These are phyloP conservation scores for Rissa tridactyla DNA, from an alignment of 2,113 vertebrate species.

Conservation along the genomic window DNA sequence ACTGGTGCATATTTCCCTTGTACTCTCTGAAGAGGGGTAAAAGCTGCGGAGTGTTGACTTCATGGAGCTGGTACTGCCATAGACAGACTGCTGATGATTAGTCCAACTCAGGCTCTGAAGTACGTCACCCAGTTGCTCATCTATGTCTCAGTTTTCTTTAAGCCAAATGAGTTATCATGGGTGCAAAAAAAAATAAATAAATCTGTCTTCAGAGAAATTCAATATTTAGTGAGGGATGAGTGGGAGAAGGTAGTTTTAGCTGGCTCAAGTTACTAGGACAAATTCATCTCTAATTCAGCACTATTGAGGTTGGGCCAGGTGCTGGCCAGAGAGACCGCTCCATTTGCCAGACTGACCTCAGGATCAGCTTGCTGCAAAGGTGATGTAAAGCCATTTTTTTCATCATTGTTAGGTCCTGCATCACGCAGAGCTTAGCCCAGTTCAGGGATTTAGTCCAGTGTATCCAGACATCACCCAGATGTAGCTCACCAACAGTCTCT, in stretches of 20 bases:
- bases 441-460: not conserved
- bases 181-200: not conserved
- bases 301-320: not conserved
- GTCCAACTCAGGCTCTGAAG: not conserved
- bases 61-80: not conserved
- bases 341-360: not conserved
- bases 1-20: not conserved
- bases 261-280: not conserved
- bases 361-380: not conserved
- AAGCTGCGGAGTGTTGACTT: not conserved
- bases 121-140: not conserved
- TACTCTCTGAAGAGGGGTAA: not conserved
- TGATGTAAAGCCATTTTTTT: constrained; percentile 4
- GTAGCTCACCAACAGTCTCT: not conserved
- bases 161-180: not conserved
- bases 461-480: not conserved
- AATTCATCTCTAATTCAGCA: not conserved
- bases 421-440: not conserved
- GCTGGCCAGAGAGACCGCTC: not conserved
- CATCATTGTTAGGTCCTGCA: not conserved
- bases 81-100: not conserved
- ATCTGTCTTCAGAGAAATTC: not conserved
- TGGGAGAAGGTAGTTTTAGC: not conserved
- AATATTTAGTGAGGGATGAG: not conserved
- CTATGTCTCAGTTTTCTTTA: not conserved